Evolutionary conservation across 2,113 vertebrate genomes (phyloP), one percentile per base, ranked within the genome.

Genomic region (Ascaphus truei): DNA sequence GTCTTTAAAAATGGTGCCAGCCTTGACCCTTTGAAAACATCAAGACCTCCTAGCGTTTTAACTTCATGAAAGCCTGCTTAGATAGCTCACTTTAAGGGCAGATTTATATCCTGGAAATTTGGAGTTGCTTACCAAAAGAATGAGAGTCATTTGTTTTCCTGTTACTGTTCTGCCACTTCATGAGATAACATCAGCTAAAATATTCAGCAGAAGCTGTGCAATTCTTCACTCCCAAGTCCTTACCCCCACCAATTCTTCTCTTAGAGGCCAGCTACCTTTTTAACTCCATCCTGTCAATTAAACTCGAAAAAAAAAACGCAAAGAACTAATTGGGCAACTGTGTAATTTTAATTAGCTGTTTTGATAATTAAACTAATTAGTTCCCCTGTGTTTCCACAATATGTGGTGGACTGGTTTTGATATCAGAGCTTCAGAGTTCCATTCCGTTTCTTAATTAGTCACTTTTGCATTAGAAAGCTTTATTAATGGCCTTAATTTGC

Each of bases 401-500:
- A 92, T 93, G 92, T 93, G 90, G 93, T 92, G 90, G 91, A 95
- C 92, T 95, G 91, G 90, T 86, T 92, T 93, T 90, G 91, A 91
- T 93, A 96, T 92, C 91, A 86, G 86, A 86, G 93, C 94, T 96
- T 95, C 92, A 92, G 91, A 98, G 95, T 94, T 94, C 86, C 90
- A 93, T 93, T 95, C 90, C 88, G 92, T 94, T 92, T 90, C 93
- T 95, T 99, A 98, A 99, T 99, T 98, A 98, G 94, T 94, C 95
- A 95, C 94, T 96, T 98, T 98, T 96, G 93, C 95, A 96, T 98
- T 95, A 96, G 94, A 99, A 98, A 96, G 95, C 94, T 98, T 94
- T 98, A 98, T 99, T 98, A 97, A 99, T 98, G 94, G 92, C 92
- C 96, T 97, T 98, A 98, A 99, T 98, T 99, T 98, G 96, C 95